Evolutionary conservation across 2,888 invertebrate species (phyloP), one percentile per base, ranked within the genome.

Genomic region (Caenorhabditis afra): DNA sequence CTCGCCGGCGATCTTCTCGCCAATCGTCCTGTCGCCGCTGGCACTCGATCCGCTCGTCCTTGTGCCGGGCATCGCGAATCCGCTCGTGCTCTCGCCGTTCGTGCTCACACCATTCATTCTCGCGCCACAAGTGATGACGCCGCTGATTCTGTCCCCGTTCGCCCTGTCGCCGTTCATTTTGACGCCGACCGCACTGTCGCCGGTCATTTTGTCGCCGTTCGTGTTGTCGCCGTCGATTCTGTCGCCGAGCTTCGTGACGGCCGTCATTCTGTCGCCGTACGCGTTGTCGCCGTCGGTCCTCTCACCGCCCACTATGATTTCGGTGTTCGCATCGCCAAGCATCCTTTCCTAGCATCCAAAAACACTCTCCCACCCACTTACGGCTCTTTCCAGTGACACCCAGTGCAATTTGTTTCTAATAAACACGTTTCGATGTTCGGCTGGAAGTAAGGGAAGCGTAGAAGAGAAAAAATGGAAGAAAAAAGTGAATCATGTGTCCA

Each of bases 91-190:
- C 1, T 74, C 82, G 12, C 84, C 84, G 7, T 66, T 82, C 39
- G 18, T 82, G 3, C 61, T 84, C 10, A 49, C 59, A 10, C 83
- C 84, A 4, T 81, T 84, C 57, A 76, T 84, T 8, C 65, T 85
- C 3, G 85, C 85, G 3, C 87, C 87, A 2, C 80, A 85, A 53
- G 85, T 84, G 7, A 80, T 82, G 59, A 83, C 84, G 7, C 87
- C 88, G 1, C 53, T 86, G 14, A 82, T 88, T 8, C 68, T 85
- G 3, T 74, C 82, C 10, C 84, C 84, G 7, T 66, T 82, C 39
- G 23, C 81, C 7, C 64, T 84, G 10, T 52, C 59, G 12, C 83
- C 84, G 4, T 81, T 84, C 57, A 78, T 84, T 10, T 64, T 85
- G 20, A 81, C 79, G 3, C 84, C 84, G n/a, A 66, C 59, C 10